These are phyloP conservation scores for Apostichopus californicus DNA, from an alignment of 35 echinoderm and acorn worm genomes.

Conservation along the genomic window DNA sequence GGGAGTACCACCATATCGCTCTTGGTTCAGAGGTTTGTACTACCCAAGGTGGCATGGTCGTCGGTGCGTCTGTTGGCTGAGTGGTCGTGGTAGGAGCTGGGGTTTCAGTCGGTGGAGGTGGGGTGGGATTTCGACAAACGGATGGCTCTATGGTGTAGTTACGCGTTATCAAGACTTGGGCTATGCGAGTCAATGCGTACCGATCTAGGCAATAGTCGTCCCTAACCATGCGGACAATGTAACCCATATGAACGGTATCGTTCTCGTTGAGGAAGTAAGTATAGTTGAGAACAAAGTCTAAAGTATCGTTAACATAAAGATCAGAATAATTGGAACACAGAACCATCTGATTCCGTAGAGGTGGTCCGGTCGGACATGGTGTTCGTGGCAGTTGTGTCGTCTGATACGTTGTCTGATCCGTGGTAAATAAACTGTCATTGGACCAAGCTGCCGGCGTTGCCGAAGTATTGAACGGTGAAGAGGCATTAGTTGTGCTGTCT, in stretches of 20 bases:
- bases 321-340: slow-evolving; percentile 11
- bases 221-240: slow-evolving; percentile 30
- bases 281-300: slow-evolving; percentile 53
- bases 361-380: slow-evolving; percentile 20
- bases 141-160: slow-evolving; percentile 57
- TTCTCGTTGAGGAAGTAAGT: slow-evolving; percentile 59
- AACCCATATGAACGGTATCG: slow-evolving; percentile 55
- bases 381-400: slow-evolving; percentile 31
- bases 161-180: slow-evolving; percentile 34
- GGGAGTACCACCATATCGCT: slow-evolving; percentile 83
- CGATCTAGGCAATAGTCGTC: slow-evolving; percentile 58
- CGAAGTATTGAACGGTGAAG: neutral
- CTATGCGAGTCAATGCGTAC: slow-evolving; percentile 45
- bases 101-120: slow-evolving; percentile 31
- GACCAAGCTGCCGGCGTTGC: neutral
- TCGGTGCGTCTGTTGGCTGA: slow-evolving; percentile 43
- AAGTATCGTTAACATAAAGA: slow-evolving; percentile 34
- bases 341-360: neutral
- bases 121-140: slow-evolving; percentile 60
- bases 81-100: slow-evolving; percentile 34
- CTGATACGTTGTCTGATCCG: slow-evolving; percentile 7
- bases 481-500: neutral
- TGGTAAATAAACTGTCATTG: neutral
- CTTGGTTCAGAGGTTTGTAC: slow-evolving; percentile 77
- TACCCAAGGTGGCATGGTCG: slow-evolving; percentile 65